Evolutionary conservation across 23 tunicate genomes (phyloP).

Genomic region (Phallusia fumigata): DNA sequence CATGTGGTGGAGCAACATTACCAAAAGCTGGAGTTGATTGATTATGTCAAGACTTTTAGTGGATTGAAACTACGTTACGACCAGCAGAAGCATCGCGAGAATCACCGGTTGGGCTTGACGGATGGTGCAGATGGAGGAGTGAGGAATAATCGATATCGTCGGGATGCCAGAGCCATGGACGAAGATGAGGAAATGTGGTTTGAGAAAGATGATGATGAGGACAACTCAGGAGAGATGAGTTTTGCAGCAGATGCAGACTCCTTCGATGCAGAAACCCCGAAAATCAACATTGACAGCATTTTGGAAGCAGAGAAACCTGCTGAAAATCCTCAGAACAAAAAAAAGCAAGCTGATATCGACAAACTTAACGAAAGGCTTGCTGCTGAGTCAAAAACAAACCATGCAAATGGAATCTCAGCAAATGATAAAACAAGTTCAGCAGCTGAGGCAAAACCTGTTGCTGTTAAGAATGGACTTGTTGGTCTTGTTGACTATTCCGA

Average conservation of each 20-base stretch:
- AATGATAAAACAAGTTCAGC: not conserved
- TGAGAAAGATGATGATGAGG: conserved; percentile 79
- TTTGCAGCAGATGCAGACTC: conserved; percentile 18
- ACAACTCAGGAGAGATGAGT: not conserved
- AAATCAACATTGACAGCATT: conserved; percentile 86
- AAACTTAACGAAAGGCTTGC: not conserved
- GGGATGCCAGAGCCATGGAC: conserved; percentile 75
- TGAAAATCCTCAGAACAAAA: not conserved
- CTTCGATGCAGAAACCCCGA: conserved; percentile 56
- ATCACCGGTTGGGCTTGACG: conserved; percentile 5
- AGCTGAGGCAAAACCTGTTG: conserved; percentile 19
- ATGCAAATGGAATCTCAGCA: conserved; percentile 4
- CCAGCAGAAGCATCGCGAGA: conserved; percentile 65
- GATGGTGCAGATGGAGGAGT: not conserved
- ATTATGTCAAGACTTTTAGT: conserved; percentile 77
- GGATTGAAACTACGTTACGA: conserved; percentile 74
- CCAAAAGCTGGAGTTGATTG: conserved; percentile 48
- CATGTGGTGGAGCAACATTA: conserved; percentile 68
- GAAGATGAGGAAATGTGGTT: conserved; percentile 96
- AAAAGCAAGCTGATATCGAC: not conserved
- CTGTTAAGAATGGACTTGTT: conserved; percentile 63
- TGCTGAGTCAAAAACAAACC: conserved; percentile 4
- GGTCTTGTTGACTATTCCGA: conserved; percentile 89
- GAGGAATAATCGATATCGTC: conserved; percentile 54
- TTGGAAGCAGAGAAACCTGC: conserved; percentile 42